Evolutionary conservation across 2,113 vertebrate species (phyloP), one percentile per base, ranked within the genome.

Genomic region (Paratilapia polleni): DNA sequence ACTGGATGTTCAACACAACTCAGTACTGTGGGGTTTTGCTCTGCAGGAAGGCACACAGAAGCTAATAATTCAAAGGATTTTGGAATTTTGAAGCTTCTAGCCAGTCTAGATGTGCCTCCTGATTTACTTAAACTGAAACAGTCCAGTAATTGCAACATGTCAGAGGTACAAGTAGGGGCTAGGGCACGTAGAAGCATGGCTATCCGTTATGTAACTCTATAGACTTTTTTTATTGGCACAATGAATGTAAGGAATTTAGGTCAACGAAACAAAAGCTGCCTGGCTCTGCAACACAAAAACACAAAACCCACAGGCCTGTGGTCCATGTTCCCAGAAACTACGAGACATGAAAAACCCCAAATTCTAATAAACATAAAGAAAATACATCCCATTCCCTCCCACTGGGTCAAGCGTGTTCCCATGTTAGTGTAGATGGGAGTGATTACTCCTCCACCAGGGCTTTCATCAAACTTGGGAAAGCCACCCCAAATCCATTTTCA

Each of bases 201-300:
- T 77, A 82, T 63, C 61, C 36, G 84, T 93, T 94, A 93, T 91
- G 91, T 87, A 94, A 94, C 85, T 88, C 86, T 77, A 77, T 88
- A 84, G 91, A 94, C 83, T 66, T 91, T 79, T 86, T 73, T 73
- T 85, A 92, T 77, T 90, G 88, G 68, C 87, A 79, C 87, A 82
- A 88, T 88, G 92, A 93, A 92, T 80, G 88, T 56, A 59, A 84
- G 93, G 94, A 96, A 96, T 96, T 89, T 90, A 86, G 92, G 95
- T 95, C 95, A 92, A 74, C 81, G 90, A 90, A 93, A 95, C 94
- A 95, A 95, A 93, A 93, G 92, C 91, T 61, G 76, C 79, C 43
- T 22, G 80, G 73, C 88, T 75, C 43, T 58, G 64, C 74, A 63
- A 81, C 77, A 74, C 77, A 85, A 26, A 73, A 54, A 68, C 84